These are phyloP conservation scores for Drosophila tani DNA, from an alignment of 1,140 invertebrate genomes.

Conservation along the genomic window DNA sequence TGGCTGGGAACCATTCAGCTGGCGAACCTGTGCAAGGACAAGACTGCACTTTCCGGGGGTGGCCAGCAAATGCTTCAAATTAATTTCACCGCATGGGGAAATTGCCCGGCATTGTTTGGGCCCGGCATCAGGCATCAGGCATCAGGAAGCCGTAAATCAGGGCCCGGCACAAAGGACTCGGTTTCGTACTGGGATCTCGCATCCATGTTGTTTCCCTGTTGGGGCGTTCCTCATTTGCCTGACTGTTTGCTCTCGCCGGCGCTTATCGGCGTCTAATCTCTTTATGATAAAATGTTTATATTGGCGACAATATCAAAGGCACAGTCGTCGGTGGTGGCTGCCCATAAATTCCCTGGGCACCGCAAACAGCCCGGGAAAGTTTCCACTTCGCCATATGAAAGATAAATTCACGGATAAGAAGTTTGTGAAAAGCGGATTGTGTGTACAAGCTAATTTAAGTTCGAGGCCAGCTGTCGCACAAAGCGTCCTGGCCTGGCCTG, in stretches of 20 bases:
- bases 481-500: slow-evolving; percentile 30
- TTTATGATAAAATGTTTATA: slow-evolving; percentile 84
- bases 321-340: slow-evolving; percentile 34
- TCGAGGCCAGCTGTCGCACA: slow-evolving; percentile 76
- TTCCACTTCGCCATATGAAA: slow-evolving; percentile 77
- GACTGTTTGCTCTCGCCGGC: slow-evolving; percentile 34
- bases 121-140: slow-evolving; percentile 50
- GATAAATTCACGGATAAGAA: slow-evolving; percentile 82
- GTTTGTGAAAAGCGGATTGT: slow-evolving; percentile 80
- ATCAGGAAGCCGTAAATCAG: slow-evolving; percentile 73
- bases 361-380: slow-evolving; percentile 56
- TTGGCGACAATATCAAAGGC: slow-evolving; percentile 74
- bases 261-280: slow-evolving; percentile 82
- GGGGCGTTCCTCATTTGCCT: slow-evolving; percentile 30
- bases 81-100: slow-evolving; percentile 77
- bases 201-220: not conserved
- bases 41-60: slow-evolving; percentile 38
- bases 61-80: slow-evolving; percentile 72
- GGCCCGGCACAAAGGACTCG: slow-evolving; percentile 39
- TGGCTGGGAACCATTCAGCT: slow-evolving; percentile 66
- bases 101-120: slow-evolving; percentile 63
- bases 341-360: slow-evolving; percentile 74
- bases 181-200: slow-evolving; percentile 8
- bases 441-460: slow-evolving; percentile 82
- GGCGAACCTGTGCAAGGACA: slow-evolving; percentile 34